A percentile compares a stretch with the other conserved stretches of the same genome.
Evolutionary conservation across 1,140 invertebrate species (phyloP).

Genomic region (Diabrotica undecimpunctata): DNA sequence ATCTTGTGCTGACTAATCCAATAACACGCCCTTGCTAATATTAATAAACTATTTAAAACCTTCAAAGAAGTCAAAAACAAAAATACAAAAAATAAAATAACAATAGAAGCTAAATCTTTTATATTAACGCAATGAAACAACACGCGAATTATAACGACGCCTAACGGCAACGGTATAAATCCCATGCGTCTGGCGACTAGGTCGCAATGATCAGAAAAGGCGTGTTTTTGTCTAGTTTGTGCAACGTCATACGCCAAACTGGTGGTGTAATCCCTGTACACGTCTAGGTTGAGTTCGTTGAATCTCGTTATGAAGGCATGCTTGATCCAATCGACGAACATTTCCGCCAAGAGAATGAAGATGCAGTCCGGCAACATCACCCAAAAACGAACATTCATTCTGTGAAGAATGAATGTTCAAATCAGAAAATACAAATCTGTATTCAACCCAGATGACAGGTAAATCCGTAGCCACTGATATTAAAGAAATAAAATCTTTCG

Average conservation of each 20-base stretch:
- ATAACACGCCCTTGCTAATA: constrained; percentile 85
- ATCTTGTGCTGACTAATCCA: constrained; percentile 73
- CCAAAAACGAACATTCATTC: too few species aligned
- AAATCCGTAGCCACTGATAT: too few species aligned
- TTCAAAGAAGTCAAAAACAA: constrained; percentile 77
- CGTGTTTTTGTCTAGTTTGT: constrained; percentile 86
- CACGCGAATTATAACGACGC: constrained; percentile 85
- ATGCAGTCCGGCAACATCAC: constrained; percentile 79
- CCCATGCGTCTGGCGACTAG: constrained; percentile 93
- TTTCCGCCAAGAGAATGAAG: constrained; percentile 81
- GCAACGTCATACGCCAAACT: constrained; percentile 92
- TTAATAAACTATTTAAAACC: constrained; percentile 80
- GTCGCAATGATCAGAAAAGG: constrained; percentile 97
- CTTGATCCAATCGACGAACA: constrained; percentile 96
- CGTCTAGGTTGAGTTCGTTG: constrained; percentile 89
- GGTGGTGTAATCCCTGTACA: constrained; percentile 90
- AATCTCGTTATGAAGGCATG: constrained; percentile 85
- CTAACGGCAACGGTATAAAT: constrained; percentile 93
- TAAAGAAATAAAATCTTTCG: too few species aligned
- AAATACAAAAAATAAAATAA: constrained; percentile 72
- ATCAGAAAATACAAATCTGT: too few species aligned
- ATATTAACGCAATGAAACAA: constrained; percentile 67
- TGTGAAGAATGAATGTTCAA: too few species aligned
- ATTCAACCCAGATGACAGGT: too few species aligned
- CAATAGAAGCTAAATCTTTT: constrained; percentile 58